Evolutionary conservation across 2,113 vertebrate species (phyloP).

Genomic region (Callipepla squamata): DNA sequence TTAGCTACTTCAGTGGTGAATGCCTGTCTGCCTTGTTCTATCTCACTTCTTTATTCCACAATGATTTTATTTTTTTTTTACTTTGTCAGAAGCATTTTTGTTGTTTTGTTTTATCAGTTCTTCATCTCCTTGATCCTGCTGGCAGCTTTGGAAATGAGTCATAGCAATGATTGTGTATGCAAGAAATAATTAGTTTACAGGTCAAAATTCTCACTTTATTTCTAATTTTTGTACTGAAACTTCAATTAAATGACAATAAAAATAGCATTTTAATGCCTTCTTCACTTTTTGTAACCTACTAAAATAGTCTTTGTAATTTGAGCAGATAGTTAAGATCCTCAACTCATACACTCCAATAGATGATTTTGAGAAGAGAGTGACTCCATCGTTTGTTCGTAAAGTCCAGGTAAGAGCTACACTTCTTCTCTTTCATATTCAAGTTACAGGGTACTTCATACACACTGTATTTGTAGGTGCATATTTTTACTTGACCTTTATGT

Average conservation of each 20-base stretch:
- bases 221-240: not conserved
- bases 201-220: not conserved
- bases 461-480: not conserved
- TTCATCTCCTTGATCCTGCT: not conserved
- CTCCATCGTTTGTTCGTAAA: conserved; percentile 93
- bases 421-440: not conserved
- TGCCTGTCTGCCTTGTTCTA: not conserved
- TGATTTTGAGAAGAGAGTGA: conserved; percentile 95
- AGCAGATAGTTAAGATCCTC: conserved; percentile 95
- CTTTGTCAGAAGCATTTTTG: not conserved
- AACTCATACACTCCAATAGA: conserved; percentile 98
- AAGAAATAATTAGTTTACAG: not conserved
- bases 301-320: conserved; percentile 26
- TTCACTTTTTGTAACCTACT: not conserved
- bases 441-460: not conserved
- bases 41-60: not conserved
- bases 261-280: not conserved
- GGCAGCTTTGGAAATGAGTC: not conserved
- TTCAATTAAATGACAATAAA: not conserved
- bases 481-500: not conserved
- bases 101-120: not conserved
- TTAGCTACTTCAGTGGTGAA: not conserved
- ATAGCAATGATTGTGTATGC: not conserved
- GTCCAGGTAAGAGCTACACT: conserved; percentile 84
- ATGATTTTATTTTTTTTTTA: not conserved